Evolutionary conservation across 2,888 invertebrate species (phyloP).

Genomic region (Bruchidius siliquastri): DNA sequence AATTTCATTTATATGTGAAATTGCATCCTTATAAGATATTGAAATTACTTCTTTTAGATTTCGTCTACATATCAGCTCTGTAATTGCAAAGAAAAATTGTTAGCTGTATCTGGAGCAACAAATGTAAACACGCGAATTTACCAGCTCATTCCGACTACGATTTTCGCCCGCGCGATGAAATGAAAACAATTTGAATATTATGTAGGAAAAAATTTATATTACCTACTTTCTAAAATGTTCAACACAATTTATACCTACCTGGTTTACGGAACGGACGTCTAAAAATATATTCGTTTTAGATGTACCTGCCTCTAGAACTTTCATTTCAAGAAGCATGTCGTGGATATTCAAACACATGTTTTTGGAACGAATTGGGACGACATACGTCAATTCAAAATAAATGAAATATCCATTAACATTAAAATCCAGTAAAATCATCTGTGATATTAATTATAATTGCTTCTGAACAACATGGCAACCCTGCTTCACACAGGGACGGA

Average conservation of each 20-base stretch:
- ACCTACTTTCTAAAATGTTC: neutral
- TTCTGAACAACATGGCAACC: no score
- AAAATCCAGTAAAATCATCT: no score
- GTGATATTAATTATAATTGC: no score
- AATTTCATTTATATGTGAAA: neutral
- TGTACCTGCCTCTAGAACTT: neutral
- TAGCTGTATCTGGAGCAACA: constrained; percentile 7
- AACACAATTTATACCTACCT: neutral
- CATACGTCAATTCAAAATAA: no score
- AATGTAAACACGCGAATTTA: constrained; percentile 4
- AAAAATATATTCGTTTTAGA: neutral
- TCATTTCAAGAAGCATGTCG: neutral
- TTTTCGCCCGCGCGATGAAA: neutral
- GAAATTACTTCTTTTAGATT: no score
- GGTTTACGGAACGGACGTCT: neutral
- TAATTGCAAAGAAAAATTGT: constrained; percentile 6
- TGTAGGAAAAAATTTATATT: neutral
- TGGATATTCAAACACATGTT: neutral
- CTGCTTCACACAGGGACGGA: no score
- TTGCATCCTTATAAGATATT: neutral
- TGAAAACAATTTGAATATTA: neutral
- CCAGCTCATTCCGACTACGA: no score
- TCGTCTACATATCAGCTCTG: neutral
- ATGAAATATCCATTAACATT: no score
- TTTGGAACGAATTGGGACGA: neutral